These are phyloP conservation scores for Acleris emargana DNA, from an alignment of 2,888 invertebrate genomes.

Conservation along the genomic window DNA sequence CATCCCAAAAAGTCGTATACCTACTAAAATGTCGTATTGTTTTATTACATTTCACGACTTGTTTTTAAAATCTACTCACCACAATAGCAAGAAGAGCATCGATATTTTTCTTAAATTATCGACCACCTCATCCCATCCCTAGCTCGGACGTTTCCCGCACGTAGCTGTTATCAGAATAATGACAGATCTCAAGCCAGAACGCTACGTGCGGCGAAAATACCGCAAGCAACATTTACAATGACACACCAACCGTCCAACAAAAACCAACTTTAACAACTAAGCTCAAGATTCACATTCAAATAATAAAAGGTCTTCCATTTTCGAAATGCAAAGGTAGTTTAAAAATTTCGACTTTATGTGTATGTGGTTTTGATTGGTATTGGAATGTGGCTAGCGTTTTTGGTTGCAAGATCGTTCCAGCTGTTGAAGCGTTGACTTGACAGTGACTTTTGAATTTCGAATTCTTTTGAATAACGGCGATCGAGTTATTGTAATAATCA, in stretches of 20 bases:
- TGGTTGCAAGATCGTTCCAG: conserved; percentile 7
- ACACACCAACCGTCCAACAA: not conserved
- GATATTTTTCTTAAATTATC: conserved; percentile 44
- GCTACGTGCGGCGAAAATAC: conserved; percentile 76
- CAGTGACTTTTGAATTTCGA: conserved; percentile 35
- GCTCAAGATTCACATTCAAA: not conserved
- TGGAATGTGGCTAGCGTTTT: not conserved
- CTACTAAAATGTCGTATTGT: no score
- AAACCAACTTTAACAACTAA: conserved; percentile 3
- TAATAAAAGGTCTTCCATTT: not conserved
- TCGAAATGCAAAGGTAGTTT: not conserved
- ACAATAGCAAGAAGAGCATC: conserved; percentile 32
- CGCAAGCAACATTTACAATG: conserved; percentile 51
- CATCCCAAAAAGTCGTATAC: no score
- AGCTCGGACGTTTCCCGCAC: conserved; percentile 65
- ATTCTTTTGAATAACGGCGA: conserved; percentile 24
- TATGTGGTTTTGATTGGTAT: not conserved
- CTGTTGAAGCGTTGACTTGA: conserved; percentile 33
- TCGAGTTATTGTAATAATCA: conserved; percentile 11
- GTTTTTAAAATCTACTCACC: not conserved
- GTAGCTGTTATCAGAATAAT: conserved; percentile 81
- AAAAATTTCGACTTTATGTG: conserved; percentile 8
- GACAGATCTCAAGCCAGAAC: conserved; percentile 75
- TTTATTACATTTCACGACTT: no score
- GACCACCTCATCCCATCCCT: conserved; percentile 54